A percentile compares a stretch with the other conserved stretches of the same genome.
These are phyloP conservation scores for Lutjanus campechanus DNA, from an alignment of 2,797 vertebrate genomes.

Conservation along the genomic window DNA sequence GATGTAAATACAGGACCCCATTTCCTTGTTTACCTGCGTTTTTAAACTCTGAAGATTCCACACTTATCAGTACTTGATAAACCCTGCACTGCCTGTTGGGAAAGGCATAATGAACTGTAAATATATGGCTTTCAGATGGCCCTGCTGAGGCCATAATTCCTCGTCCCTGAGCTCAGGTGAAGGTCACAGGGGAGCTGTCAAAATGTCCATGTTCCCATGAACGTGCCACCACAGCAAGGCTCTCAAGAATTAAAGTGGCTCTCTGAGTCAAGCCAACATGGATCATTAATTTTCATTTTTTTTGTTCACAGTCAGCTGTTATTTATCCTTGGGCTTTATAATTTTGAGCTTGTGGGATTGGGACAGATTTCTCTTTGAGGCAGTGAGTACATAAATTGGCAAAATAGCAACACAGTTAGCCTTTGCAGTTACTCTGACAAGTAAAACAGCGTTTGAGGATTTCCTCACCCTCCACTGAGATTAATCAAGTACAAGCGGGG, in stretches of 20 bases:
- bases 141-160: slow-evolving; percentile 62
- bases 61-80: slow-evolving; percentile 37
- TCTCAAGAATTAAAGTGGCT: slow-evolving; percentile 61
- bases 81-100: slow-evolving; percentile 33
- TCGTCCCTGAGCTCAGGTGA: slow-evolving; percentile 67
- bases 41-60: background rate
- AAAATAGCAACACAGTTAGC: slow-evolving; percentile 2
- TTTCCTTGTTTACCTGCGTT: background rate
- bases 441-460: slow-evolving; percentile 31
- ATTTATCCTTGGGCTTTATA: slow-evolving; percentile 58
- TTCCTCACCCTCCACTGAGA: slow-evolving; percentile 18
- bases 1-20: background rate
- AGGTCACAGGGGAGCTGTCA: slow-evolving; percentile 75
- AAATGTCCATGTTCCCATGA: slow-evolving; percentile 63
- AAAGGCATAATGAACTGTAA: slow-evolving; percentile 68
- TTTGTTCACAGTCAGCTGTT: slow-evolving; percentile 54
- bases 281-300: slow-evolving; percentile 67
- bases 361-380: slow-evolving; percentile 33
- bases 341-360: slow-evolving; percentile 37
- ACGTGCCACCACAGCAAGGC: slow-evolving; percentile 49
- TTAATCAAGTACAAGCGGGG: slow-evolving; percentile 24
- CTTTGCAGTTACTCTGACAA: slow-evolving; percentile 23
- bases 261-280: slow-evolving; percentile 49
- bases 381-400: slow-evolving; percentile 23
- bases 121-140: slow-evolving; percentile 67